A percentile compares a stretch with the other conserved stretches of the same genome.
These are phyloP conservation scores for Harpagifer antarcticus DNA, from an alignment of 2,797 vertebrate species.

Conservation along the genomic window DNA sequence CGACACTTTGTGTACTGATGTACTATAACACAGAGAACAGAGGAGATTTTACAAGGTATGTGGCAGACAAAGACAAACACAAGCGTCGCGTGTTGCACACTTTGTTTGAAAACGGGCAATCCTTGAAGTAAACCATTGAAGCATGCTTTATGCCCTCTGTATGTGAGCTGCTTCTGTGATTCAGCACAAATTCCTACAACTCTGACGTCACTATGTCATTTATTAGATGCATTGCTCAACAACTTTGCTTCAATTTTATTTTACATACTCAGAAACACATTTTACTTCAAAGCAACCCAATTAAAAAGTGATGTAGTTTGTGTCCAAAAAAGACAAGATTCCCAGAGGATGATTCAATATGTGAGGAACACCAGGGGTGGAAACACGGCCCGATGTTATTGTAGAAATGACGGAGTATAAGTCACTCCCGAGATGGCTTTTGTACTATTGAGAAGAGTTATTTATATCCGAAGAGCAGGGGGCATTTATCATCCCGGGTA, in stretches of 20 bases:
- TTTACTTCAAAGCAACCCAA: slow-evolving; percentile 20
- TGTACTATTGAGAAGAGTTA: slow-evolving; percentile 81
- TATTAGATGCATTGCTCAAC: slow-evolving; percentile 2
- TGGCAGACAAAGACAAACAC: slow-evolving; percentile 76
- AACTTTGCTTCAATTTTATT: slow-evolving; percentile 15
- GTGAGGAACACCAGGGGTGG: slow-evolving; percentile 65
- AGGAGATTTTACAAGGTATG: slow-evolving; percentile 79
- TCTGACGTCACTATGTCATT: slow-evolving; percentile 13
- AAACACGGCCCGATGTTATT: slow-evolving; percentile 77
- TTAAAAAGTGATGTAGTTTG: slow-evolving; percentile 28
- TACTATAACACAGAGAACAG: slow-evolving; percentile 72
- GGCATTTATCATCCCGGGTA: slow-evolving; percentile 82
- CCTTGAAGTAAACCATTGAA: slow-evolving; percentile 62
- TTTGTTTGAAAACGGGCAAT: slow-evolving; percentile 63
- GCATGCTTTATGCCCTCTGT: slow-evolving; percentile 24
- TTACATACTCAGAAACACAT: background rate
- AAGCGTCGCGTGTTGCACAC: slow-evolving; percentile 56
- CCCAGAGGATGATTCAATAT: slow-evolving; percentile 51
- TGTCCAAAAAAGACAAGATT: slow-evolving; percentile 41
- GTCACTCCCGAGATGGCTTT: slow-evolving; percentile 78
- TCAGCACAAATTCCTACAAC: slow-evolving; percentile 19
- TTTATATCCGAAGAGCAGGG: slow-evolving; percentile 80
- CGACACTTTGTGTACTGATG: slow-evolving; percentile 78
- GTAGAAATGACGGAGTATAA: slow-evolving; percentile 79
- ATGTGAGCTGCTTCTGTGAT: slow-evolving; percentile 17